phyloP scores from a whole-genome alignment of 2,888 invertebrate species.

The Latrodectus hesperus region DNA sequence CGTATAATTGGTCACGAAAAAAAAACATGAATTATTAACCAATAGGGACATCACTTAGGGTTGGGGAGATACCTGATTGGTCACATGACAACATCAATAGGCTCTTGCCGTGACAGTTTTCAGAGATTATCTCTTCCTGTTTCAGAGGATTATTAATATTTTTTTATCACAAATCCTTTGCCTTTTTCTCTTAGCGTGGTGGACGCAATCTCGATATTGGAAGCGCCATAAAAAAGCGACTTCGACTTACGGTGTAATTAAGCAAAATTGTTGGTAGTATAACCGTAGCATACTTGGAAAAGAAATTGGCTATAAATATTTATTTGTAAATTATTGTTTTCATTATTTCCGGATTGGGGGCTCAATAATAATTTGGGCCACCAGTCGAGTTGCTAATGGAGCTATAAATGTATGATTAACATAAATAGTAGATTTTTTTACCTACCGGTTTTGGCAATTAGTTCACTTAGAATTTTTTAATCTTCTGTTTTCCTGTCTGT shows the following conservation, averaged over 20 bases:
- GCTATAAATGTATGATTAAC: slow-evolving; percentile 5
- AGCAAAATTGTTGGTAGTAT: neutral
- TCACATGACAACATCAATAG: slow-evolving; percentile 60
- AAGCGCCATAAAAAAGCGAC: slow-evolving; percentile 21
- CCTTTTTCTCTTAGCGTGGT: slow-evolving; percentile 17
- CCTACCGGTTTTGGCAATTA: neutral
- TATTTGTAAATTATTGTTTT: slow-evolving; percentile 15
- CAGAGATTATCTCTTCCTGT: slow-evolving; percentile 53
- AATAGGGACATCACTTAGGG: slow-evolving; percentile 53
- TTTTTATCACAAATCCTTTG: neutral
- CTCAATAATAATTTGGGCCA: slow-evolving; percentile 2
- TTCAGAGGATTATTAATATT: slow-evolving; percentile 1
- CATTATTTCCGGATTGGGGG: slow-evolving; percentile 30
- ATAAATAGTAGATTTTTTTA: neutral
- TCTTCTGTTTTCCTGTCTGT: neutral
- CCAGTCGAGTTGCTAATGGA: slow-evolving; percentile 16
- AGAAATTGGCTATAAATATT: slow-evolving; percentile 20
- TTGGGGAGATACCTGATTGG: slow-evolving; percentile 46
- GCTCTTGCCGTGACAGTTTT: slow-evolving; percentile 43
- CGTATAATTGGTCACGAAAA: slow-evolving; percentile 50
- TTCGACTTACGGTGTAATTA: neutral
- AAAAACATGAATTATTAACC: slow-evolving; percentile 49
- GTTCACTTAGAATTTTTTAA: neutral
- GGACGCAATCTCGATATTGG: no score
- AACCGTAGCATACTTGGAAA: neutral